Evolutionary conservation across 2,113 vertebrate species (phyloP).

Genomic region (Ivindomyrus marchei): DNA sequence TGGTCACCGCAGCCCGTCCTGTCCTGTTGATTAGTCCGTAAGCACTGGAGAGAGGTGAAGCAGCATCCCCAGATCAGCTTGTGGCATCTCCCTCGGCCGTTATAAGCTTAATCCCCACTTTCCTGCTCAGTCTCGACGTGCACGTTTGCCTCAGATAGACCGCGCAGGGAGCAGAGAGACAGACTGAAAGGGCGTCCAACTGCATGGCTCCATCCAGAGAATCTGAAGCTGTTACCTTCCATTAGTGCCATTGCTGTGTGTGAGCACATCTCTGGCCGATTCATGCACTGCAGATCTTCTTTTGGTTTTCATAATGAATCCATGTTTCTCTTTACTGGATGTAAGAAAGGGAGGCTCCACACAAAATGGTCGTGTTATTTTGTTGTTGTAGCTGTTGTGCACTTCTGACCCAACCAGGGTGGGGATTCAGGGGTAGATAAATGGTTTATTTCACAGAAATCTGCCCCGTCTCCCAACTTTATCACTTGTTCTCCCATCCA

Average conservation of each 20-base stretch:
- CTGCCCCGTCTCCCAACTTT: background rate
- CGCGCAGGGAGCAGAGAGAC: background rate
- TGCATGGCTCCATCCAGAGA: background rate
- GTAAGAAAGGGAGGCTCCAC: background rate
- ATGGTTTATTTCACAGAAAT: background rate
- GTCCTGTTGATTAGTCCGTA: too few relatives aligned
- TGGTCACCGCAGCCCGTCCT: too few relatives aligned
- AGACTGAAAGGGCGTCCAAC: background rate
- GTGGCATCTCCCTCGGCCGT: constrained; percentile 6
- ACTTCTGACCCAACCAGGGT: background rate
- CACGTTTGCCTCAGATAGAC: constrained; percentile 22
- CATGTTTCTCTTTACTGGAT: background rate
- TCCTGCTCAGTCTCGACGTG: constrained; percentile 19
- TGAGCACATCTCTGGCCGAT: background rate
- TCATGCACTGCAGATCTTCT: background rate
- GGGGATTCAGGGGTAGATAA: background rate
- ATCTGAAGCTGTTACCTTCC: background rate
- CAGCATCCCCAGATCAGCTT: background rate
- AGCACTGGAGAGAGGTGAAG: too few relatives aligned
- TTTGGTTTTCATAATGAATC: background rate
- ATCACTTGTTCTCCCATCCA: background rate
- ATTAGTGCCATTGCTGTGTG: background rate
- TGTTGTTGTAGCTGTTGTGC: background rate
- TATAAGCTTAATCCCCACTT: constrained; percentile 11
- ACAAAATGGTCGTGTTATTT: background rate